phyloP scores from a whole-genome alignment of 2,797 vertebrate species.

The Lithobates sylvaticus region DNA sequence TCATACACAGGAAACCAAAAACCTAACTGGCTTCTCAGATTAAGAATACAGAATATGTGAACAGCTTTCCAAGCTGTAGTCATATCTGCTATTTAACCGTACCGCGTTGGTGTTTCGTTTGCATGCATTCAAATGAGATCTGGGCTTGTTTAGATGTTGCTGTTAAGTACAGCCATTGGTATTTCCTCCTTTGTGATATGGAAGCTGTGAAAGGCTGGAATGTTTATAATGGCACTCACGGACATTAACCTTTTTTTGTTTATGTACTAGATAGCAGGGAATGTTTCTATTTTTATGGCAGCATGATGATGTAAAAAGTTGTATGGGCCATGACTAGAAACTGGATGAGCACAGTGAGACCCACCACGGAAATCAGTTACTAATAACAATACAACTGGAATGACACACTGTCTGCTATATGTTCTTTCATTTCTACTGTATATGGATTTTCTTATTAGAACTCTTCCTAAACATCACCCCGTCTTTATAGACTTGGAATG shows the following conservation, averaged over 20 bases:
- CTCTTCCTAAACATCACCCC: not conserved
- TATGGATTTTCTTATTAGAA: not conserved
- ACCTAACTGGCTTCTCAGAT: not conserved
- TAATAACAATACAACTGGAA: not conserved
- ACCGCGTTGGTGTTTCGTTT: not conserved
- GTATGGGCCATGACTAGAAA: not conserved
- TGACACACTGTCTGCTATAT: not conserved
- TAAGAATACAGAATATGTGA: not conserved
- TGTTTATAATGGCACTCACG: not conserved
- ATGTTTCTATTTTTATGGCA: too few species aligned
- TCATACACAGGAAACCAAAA: not conserved
- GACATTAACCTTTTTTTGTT: not conserved
- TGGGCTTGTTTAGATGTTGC: not conserved
- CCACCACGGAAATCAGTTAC: not conserved
- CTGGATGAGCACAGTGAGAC: not conserved
- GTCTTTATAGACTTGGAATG: not conserved
- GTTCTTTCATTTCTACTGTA: not conserved
- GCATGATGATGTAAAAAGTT: too few species aligned
- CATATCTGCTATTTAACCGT: not conserved
- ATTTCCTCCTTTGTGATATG: too few species aligned
- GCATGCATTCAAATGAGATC: not conserved
- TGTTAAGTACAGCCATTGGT: too few species aligned
- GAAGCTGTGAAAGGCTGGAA: too few species aligned
- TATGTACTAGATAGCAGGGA: too few species aligned
- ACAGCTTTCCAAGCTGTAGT: too few species aligned